phyloP scores from a whole-genome alignment of 92 coral and sea anemone genomes.

The Porites lobata region DNA sequence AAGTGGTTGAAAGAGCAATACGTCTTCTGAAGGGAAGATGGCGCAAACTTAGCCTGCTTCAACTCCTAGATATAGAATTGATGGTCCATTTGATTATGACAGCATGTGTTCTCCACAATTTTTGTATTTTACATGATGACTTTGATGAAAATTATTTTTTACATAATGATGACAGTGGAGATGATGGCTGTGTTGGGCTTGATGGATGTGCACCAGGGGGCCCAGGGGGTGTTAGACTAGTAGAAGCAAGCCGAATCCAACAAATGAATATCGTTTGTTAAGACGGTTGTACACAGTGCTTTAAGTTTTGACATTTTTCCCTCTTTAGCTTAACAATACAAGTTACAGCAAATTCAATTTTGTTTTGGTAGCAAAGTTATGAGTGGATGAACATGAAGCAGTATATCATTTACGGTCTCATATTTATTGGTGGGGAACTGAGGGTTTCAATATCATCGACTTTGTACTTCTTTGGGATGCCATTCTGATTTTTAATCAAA shows the following conservation, averaged over 20 bases:
- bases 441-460: too few species aligned
- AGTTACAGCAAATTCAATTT: too few species aligned
- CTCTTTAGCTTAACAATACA: too few species aligned
- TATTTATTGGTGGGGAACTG: too few species aligned
- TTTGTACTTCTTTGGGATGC: too few species aligned
- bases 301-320: too few species aligned
- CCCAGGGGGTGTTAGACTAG: neutral
- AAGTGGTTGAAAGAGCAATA: slow-evolving; percentile 47
- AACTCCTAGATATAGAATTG: slow-evolving; percentile 46
- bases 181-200: neutral
- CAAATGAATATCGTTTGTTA: neutral
- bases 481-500: too few species aligned
- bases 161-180: neutral
- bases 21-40: slow-evolving; percentile 54
- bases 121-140: slow-evolving; percentile 59
- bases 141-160: slow-evolving; percentile 46
- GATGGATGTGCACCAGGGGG: neutral
- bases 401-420: too few species aligned
- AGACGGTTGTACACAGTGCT: neutral
- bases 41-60: slow-evolving; percentile 41
- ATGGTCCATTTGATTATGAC: slow-evolving; percentile 48
- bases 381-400: too few species aligned
- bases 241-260: neutral
- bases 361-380: too few species aligned
- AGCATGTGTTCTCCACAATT: slow-evolving; percentile 59